phyloP scores from a whole-genome alignment of 1,140 invertebrate genomes.

The Zaprionus capensis region DNA sequence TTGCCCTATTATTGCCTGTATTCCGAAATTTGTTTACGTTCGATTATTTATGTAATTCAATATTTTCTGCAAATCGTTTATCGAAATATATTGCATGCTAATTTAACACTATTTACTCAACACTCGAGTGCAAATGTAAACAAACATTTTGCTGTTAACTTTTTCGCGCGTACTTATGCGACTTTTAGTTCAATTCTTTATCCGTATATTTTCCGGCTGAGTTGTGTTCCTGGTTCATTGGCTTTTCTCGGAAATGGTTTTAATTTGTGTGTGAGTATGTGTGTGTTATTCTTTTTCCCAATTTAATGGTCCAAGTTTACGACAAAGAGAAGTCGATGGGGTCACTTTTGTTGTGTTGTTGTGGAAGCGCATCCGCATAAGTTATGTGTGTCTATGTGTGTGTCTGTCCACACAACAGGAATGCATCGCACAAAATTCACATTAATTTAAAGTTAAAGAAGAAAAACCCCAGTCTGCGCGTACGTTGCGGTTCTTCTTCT shows the following conservation, averaged over 20 bases:
- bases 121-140: slow-evolving; percentile 16
- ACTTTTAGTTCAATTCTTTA: not conserved
- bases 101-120: not conserved
- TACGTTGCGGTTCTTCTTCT: slow-evolving; percentile 6
- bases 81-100: not conserved
- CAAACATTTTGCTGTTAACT: slow-evolving; percentile 2
- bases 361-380: slow-evolving; percentile 12
- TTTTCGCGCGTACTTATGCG: not conserved
- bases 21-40: not conserved
- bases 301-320: slow-evolving; percentile 74
- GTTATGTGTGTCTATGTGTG: not conserved
- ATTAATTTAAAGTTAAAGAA: slow-evolving; percentile 21
- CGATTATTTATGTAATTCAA: not conserved
- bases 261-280: not conserved
- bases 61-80: not conserved
- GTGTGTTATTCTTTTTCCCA: slow-evolving; percentile 43
- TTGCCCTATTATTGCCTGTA: not conserved
- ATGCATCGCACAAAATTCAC: slow-evolving; percentile 30
- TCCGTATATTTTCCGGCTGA: slow-evolving; percentile 12
- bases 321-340: slow-evolving; percentile 57
- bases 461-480: not conserved
- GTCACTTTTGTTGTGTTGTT: slow-evolving; percentile 28
- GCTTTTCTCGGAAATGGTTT: slow-evolving; percentile 38
- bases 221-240: slow-evolving; percentile 66
- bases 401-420: slow-evolving; percentile 19